A percentile compares a stretch with the other conserved stretches of the same genome.
Evolutionary conservation across 1,140 invertebrate species (phyloP).

Genomic region (Tetramorium alpestre): DNA sequence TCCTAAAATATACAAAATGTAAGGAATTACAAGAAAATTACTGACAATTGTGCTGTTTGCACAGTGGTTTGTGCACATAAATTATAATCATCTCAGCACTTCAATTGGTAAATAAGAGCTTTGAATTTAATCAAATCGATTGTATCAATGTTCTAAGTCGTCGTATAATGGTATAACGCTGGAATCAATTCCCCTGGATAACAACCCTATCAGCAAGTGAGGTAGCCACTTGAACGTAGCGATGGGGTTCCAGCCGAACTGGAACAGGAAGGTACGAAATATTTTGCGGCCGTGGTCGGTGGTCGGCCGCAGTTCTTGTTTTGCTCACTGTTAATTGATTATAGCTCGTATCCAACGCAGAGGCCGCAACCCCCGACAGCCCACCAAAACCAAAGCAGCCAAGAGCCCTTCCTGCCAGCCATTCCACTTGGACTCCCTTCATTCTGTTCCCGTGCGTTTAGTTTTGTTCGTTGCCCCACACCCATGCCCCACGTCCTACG

Average conservation of each 20-base stretch:
- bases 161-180: conserved; percentile 28
- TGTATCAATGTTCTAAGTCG: conserved; percentile 10
- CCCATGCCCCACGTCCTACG: conserved; percentile 59
- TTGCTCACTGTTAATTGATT: conserved; percentile 81
- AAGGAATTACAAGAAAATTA: background rate
- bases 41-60: background rate
- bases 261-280: conserved; percentile 73
- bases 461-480: conserved; percentile 66
- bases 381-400: conserved; percentile 57
- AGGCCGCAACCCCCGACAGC: conserved; percentile 70
- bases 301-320: conserved; percentile 79
- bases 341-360: conserved; percentile 77
- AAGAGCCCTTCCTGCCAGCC: conserved; percentile 56
- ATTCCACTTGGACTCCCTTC: conserved; percentile 53
- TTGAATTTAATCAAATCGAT: background rate
- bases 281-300: conserved; percentile 76
- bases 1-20: background rate
- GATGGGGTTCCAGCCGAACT: conserved; percentile 48
- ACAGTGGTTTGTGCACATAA: background rate
- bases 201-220: conserved; percentile 50
- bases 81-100: background rate
- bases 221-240: conserved; percentile 47
- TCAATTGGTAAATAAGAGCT: background rate
- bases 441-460: conserved; percentile 56
- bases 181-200: conserved; percentile 41